Evolutionary conservation across 2,113 vertebrate genomes (phyloP).

Genomic region (Thomomys bottae): DNA sequence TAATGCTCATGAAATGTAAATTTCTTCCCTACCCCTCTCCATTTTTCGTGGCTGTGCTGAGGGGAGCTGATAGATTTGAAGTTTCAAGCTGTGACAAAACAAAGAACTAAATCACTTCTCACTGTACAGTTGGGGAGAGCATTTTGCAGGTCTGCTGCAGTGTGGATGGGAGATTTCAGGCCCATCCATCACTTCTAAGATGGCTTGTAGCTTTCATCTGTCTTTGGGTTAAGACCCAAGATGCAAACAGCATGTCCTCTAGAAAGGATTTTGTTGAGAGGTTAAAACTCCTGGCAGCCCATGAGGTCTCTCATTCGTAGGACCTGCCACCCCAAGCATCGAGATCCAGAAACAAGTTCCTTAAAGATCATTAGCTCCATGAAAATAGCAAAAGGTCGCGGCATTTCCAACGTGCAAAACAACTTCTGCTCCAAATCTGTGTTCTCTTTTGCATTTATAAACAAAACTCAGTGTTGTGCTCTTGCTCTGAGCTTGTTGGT

Average conservation of each 20-base stretch:
- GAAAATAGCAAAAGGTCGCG: slow-evolving; percentile 27
- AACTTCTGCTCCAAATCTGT: not conserved
- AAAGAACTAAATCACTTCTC: not conserved
- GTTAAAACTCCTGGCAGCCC: no score
- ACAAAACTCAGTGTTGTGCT: not conserved
- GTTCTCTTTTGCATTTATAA: not conserved
- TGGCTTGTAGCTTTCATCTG: not conserved
- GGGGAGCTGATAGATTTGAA: not conserved
- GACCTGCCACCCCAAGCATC: not conserved
- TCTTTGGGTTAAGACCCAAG: not conserved
- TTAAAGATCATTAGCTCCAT: slow-evolving; percentile 14
- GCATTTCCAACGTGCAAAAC: not conserved
- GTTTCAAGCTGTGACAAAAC: not conserved
- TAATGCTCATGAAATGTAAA: slow-evolving; percentile 48
- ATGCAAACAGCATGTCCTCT: not conserved
- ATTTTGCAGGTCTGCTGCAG: not conserved
- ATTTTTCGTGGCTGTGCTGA: not conserved
- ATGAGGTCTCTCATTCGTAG: no score
- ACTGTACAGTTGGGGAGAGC: not conserved
- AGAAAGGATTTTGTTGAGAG: not conserved
- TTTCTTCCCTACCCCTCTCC: not conserved
- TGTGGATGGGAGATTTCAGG: not conserved
- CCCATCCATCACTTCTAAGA: not conserved
- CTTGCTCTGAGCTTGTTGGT: not conserved
- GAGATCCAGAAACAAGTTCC: not conserved